Percentiles rank a stretch among this genome's conserved stretches.
These are phyloP conservation scores for Saccopteryx bilineata DNA, from an alignment of 2,113 vertebrate genomes.

Conservation along the genomic window DNA sequence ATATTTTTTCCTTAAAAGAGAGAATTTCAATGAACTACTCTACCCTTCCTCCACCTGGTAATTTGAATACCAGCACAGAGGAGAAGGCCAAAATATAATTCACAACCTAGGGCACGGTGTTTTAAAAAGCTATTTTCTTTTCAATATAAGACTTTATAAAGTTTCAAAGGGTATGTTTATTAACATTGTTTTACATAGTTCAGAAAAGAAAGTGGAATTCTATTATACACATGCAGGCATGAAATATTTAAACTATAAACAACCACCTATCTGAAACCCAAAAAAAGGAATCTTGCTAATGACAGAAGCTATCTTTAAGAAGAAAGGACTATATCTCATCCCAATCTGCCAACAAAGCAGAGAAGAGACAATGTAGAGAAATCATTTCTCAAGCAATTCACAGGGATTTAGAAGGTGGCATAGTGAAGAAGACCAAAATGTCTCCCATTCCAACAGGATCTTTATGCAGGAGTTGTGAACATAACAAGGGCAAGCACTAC, in stretches of 20 bases:
- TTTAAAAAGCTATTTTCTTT: conserved; percentile 5
- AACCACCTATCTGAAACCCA: background rate
- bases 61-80: background rate
- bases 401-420: background rate
- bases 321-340: background rate
- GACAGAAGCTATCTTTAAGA: background rate
- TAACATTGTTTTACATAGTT: background rate
- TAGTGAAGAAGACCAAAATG: background rate
- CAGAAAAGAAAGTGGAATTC: background rate
- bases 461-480: background rate
- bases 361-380: background rate
- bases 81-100: conserved; percentile 24
- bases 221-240: background rate
- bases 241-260: conserved; percentile 25
- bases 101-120: background rate
- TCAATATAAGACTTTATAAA: background rate
- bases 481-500: background rate
- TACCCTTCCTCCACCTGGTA: background rate
- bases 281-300: conserved; percentile 13
- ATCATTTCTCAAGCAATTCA: background rate
- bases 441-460: background rate
- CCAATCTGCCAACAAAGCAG: background rate
- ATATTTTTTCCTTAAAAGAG: conserved; percentile 36
- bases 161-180: background rate
- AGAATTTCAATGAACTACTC: conserved; percentile 1